These are phyloP conservation scores for Hypanus sabinus DNA, from an alignment of 2,113 vertebrate genomes.

Conservation along the genomic window DNA sequence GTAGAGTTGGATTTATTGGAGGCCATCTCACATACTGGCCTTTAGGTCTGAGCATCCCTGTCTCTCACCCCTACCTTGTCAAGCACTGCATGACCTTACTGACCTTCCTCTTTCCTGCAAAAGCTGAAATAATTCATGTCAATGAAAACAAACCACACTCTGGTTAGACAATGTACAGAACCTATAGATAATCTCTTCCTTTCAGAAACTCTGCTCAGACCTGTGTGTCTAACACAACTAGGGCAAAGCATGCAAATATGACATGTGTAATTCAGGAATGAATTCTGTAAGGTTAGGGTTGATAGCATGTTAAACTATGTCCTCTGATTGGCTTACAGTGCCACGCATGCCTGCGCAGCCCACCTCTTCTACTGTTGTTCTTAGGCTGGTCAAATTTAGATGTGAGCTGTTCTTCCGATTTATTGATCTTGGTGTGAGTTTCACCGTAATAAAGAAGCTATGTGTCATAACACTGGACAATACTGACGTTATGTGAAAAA, in stretches of 20 bases:
- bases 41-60: background rate
- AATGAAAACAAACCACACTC: background rate
- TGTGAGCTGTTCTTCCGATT: slow-evolving; percentile 14
- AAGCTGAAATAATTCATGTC: background rate
- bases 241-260: background rate
- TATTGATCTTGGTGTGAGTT: slow-evolving; percentile 32
- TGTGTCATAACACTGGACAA: background rate
- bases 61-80: background rate
- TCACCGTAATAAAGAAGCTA: slow-evolving; percentile 5
- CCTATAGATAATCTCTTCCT: background rate
- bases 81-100: background rate
- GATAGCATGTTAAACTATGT: background rate
- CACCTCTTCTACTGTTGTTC: background rate
- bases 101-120: background rate
- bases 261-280: background rate
- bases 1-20: background rate
- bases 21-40: background rate
- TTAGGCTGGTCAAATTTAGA: background rate
- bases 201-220: background rate
- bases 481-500: background rate
- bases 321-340: background rate
- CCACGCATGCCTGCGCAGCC: background rate
- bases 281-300: background rate
- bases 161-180: background rate
- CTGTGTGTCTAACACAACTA: too few species aligned